Evolutionary conservation across 2,113 vertebrate species (phyloP).

Genomic region (Oreochromis aureus): DNA sequence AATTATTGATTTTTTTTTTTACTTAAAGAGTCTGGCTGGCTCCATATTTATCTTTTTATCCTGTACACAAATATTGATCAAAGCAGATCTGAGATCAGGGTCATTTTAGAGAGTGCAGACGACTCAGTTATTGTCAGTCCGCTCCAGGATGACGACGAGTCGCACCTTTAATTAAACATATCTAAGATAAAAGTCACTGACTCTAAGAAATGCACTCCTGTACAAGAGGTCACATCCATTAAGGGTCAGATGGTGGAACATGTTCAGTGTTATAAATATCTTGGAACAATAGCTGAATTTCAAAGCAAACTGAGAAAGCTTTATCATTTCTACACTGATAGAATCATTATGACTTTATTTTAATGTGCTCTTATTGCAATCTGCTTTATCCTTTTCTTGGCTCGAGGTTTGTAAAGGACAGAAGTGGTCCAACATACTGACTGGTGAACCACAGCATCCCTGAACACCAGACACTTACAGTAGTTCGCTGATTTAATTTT

Average conservation of each 20-base stretch:
- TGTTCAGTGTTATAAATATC: neutral
- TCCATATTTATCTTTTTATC: neutral
- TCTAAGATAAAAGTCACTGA: neutral
- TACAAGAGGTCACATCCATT: neutral
- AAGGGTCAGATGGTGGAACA: neutral
- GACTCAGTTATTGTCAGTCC: neutral
- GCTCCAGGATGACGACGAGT: neutral
- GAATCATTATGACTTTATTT: neutral
- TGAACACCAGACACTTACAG: neutral
- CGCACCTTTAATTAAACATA: neutral
- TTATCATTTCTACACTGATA: neutral
- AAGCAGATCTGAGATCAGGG: neutral
- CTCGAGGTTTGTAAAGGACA: neutral
- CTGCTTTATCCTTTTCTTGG: neutral
- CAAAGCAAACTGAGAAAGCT: neutral
- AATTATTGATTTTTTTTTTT: neutral
- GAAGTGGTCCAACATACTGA: neutral
- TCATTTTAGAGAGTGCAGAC: neutral
- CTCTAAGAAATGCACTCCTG: rapidly evolving
- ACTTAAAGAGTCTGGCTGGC: neutral
- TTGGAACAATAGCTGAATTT: neutral
- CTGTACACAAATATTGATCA: neutral
- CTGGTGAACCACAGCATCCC: neutral
- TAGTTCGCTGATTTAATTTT: neutral
- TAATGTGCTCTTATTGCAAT: neutral